Base-by-base conservation (phyloP, 2,888 invertebrate genomes). In the Aphrophora alni region DNA sequence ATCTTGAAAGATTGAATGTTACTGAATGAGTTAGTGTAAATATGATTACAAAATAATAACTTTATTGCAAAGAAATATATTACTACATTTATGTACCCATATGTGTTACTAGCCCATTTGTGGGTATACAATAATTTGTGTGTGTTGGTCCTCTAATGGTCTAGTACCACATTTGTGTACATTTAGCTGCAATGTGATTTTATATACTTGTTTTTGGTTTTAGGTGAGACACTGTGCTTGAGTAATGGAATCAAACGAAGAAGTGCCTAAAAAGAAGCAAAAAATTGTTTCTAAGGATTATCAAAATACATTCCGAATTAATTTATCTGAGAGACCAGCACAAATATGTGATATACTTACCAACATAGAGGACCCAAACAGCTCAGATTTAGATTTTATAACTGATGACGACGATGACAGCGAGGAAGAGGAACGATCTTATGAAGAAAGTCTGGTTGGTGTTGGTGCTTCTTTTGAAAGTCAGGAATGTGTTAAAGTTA, bases 141-240 rank as follows among this genome's bases (percentile, higher is more conserved):
- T 69, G 70, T n/a, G n/a, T n/a, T n/a, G n/a, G n/a, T n/a, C n/a
- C n/a, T n/a, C n/a, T n/a, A n/a, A n/a, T n/a, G n/a, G 21, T n/a
- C 70, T 14, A 69, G n/a, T n/a, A 21, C 21, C 70, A 69, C 70
- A 69, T 69, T 69, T 69, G 70, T 69, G 70, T 69, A 69, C 70
- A n/a, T 69, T 69, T 10, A 21, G 24, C 10, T 69, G 8, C 21
- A 69, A 8, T 14, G 70, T 69, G 8, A 8, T n/a, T n/a, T n/a
- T n/a, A n/a, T n/a, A n/a, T n/a, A n/a, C n/a, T n/a, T n/a, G n/a
- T n/a, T n/a, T n/a, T 8, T 69, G 70, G n/a, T 14, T n/a, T 10
- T n/a, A n/a, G n/a, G n/a, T 69, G n/a, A 21, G n/a, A 14, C 21
- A 25, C 8, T 69, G 10, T 69, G 70, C 8, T n/a, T 21, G 70